phyloP scores from a whole-genome alignment of 2,113 vertebrate species.

The Lethenteron reissneri region DNA sequence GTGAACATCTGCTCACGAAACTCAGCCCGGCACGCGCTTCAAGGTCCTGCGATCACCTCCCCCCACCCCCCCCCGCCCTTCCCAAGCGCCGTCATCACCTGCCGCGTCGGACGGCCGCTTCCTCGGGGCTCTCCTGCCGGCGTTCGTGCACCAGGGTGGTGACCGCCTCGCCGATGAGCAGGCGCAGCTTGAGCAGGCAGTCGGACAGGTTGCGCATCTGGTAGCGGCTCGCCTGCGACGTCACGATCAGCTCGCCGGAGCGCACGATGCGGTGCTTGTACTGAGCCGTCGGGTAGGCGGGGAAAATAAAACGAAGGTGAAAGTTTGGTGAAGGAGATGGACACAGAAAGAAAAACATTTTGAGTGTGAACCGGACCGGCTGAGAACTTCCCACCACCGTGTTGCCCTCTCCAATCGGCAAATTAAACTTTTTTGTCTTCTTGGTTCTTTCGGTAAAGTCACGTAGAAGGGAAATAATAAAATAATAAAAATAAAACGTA shows the following conservation, averaged over 20 bases:
- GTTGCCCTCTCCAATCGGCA: too few species aligned
- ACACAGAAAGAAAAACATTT: background rate
- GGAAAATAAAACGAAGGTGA: background rate
- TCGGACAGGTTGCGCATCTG: conserved; percentile 57
- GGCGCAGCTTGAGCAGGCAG: conserved; percentile 57
- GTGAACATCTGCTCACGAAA: too few species aligned
- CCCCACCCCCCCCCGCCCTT: too few species aligned
- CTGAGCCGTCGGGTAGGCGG: conserved; percentile 18
- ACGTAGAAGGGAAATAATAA: too few species aligned
- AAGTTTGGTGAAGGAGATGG: conserved; percentile 1
- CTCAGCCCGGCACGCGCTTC: too few species aligned
- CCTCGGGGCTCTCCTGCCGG: conserved; percentile 21
- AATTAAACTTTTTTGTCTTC: too few species aligned
- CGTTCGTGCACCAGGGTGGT: too few species aligned
- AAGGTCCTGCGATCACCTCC: too few species aligned
- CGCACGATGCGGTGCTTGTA: conserved; percentile 55
- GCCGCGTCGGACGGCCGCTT: conserved; percentile 20
- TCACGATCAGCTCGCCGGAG: conserved; percentile 56
- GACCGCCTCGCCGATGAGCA: conserved; percentile 38
- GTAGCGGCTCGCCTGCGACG: conserved; percentile 53
- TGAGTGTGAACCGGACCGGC: too few species aligned
- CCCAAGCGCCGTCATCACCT: conserved; percentile 26
- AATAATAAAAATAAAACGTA: too few species aligned
- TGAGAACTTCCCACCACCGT: too few species aligned
- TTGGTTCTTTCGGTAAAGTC: too few species aligned